Evolutionary conservation across 1,140 invertebrate species (phyloP).

Genomic region (Drosophila kikkawai): DNA sequence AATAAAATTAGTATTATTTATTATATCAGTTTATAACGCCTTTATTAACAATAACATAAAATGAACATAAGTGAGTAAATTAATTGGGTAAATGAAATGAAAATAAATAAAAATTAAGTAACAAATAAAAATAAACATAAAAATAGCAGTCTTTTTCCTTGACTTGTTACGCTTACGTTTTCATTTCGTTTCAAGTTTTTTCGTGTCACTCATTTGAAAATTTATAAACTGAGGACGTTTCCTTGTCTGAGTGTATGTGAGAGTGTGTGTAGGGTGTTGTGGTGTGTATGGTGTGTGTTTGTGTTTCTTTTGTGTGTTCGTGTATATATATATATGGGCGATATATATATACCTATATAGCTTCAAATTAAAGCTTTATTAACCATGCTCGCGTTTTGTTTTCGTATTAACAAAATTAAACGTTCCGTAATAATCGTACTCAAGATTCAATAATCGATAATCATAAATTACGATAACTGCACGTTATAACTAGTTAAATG

Average conservation of each 20-base stretch:
- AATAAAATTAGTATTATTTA: too few species aligned
- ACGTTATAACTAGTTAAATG: slow-evolving; percentile 70
- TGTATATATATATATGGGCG: slow-evolving; percentile 53
- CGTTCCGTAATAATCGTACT: slow-evolving; percentile 77
- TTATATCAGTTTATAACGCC: too few species aligned
- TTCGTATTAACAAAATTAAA: slow-evolving; percentile 83
- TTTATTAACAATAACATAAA: too few species aligned
- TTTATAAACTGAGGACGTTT: slow-evolving; percentile 82
- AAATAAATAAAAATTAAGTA: too few species aligned
- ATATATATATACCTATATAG: slow-evolving; percentile 77
- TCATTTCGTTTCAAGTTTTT: slow-evolving; percentile 36
- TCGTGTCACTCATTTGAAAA: slow-evolving; percentile 77
- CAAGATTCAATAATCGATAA: slow-evolving; percentile 55
- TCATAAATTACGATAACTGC: slow-evolving; percentile 68
- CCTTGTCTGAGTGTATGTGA: slow-evolving; percentile 44
- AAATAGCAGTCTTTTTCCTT: too few species aligned
- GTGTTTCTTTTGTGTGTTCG: slow-evolving; percentile 24
- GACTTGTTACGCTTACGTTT: slow-evolving; percentile 10
- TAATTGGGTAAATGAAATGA: too few species aligned
- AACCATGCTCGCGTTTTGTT: slow-evolving; percentile 84
- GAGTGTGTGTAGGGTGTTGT: slow-evolving; percentile 20
- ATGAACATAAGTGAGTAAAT: too few species aligned
- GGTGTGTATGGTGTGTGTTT: slow-evolving; percentile 19
- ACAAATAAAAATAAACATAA: too few species aligned
- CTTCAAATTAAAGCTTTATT: slow-evolving; percentile 85